A percentile compares a stretch with the other conserved stretches of the same genome.
Evolutionary conservation across 2,888 invertebrate species (phyloP).

Genomic region (Lithophane socia): DNA sequence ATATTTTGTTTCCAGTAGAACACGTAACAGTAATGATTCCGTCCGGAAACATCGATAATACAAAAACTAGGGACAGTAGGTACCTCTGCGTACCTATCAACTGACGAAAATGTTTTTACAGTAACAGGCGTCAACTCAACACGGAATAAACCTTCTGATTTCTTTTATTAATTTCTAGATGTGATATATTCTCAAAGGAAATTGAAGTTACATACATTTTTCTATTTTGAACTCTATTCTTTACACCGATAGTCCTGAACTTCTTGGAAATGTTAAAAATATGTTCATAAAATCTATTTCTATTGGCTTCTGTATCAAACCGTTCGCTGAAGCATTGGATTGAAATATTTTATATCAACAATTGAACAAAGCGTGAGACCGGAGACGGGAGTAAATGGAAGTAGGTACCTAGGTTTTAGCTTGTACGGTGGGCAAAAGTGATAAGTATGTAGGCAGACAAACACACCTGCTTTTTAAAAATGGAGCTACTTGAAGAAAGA

Average conservation of each 20-base stretch:
- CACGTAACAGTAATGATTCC: neutral
- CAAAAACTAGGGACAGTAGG: neutral
- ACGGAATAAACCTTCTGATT: conserved; percentile 9
- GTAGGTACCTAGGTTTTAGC: neutral
- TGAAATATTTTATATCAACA: conserved; percentile 34
- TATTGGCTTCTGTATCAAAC: conserved; percentile 30
- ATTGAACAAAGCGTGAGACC: conserved; percentile 18
- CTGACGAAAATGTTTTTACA: neutral
- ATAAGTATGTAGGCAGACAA: neutral
- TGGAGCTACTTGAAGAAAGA: neutral
- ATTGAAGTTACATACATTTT: neutral
- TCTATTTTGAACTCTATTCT: conserved; percentile 31
- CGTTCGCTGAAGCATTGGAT: conserved; percentile 22
- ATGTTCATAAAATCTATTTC: conserved; percentile 33
- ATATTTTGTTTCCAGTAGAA: neutral
- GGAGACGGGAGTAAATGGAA: neutral
- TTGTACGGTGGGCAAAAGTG: neutral
- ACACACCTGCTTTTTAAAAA: neutral
- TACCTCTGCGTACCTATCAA: neutral
- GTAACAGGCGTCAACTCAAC: neutral
- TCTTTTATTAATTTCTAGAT: conserved; percentile 16
- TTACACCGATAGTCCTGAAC: neutral
- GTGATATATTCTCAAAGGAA: conserved; percentile 7
- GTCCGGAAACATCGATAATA: conserved; percentile 7
- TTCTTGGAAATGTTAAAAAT: conserved; percentile 15